A percentile compares a stretch with the other conserved stretches of the same genome.
Conservation (phyloP, 2,888 invertebrate genomes). For the Operophtera brumata region DNA sequence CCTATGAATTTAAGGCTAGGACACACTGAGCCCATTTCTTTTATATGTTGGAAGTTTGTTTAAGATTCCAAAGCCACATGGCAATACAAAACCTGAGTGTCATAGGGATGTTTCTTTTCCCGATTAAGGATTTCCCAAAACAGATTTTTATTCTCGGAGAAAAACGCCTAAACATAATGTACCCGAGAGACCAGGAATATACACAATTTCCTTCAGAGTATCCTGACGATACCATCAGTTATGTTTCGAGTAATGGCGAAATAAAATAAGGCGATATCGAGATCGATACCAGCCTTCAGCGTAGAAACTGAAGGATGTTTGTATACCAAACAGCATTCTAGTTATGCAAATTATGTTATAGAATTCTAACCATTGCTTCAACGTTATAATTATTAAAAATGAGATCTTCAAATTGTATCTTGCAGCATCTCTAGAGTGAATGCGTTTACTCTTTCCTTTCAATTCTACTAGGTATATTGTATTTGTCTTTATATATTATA, state of each 20-base stretch:
- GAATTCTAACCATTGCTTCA: not conserved
- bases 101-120: too few species aligned
- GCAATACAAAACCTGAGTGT: too few species aligned
- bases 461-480: too few species aligned
- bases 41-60: too few species aligned
- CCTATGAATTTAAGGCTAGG: too few species aligned
- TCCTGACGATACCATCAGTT: constrained; percentile 21
- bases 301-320: constrained; percentile 7
- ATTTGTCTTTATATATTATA: too few species aligned
- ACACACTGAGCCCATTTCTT: too few species aligned
- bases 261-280: constrained; percentile 22
- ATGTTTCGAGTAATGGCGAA: constrained; percentile 11
- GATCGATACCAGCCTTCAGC: constrained; percentile 10
- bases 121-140: too few species aligned
- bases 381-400: not conserved
- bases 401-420: too few species aligned
- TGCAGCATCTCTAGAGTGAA: too few species aligned
- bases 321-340: constrained; percentile 8
- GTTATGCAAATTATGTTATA: constrained; percentile 35
- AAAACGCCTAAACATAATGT: not conserved
- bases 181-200: constrained; percentile 14
- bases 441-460: too few species aligned
- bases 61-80: too few species aligned
- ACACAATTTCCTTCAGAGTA: constrained; percentile 24
- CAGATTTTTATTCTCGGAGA: not conserved